phyloP scores from a whole-genome alignment of 2,113 vertebrate genomes.

The Theristicus caerulescens region DNA sequence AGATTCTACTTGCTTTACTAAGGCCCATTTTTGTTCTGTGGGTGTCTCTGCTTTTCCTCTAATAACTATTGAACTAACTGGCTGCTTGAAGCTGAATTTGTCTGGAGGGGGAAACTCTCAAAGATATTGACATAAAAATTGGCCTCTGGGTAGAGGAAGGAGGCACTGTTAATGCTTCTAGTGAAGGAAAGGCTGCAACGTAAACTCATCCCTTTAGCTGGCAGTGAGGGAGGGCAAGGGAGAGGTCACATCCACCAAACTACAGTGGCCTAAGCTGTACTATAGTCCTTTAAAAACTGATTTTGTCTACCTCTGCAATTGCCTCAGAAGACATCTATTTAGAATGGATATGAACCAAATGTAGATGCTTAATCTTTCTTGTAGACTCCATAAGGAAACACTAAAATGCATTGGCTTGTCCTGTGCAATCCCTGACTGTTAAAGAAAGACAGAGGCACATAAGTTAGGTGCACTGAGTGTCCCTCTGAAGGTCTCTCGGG shows the following conservation, averaged over 20 bases:
- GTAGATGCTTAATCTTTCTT: background rate
- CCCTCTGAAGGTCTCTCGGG: background rate
- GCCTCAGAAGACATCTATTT: background rate
- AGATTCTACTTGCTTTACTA: background rate
- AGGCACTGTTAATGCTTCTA: background rate
- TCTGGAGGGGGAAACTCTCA: background rate
- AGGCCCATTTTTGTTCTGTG: background rate
- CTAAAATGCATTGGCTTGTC: background rate
- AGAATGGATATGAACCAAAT: background rate
- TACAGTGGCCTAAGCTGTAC: background rate
- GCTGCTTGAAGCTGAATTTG: background rate
- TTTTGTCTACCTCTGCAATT: background rate
- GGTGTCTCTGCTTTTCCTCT: background rate
- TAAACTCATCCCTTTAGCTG: background rate
- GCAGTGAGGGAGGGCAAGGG: background rate
- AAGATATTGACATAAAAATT: background rate
- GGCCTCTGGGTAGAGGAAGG: background rate
- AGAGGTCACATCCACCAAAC: background rate
- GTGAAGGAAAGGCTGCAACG: background rate
- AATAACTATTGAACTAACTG: background rate
- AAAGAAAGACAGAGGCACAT: background rate
- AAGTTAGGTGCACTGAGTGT: background rate
- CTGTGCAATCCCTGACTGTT: background rate
- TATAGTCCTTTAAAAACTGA: background rate
- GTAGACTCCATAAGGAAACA: background rate